These are phyloP conservation scores for Notothenia rossii DNA, from an alignment of 2,113 vertebrate species.

Conservation along the genomic window DNA sequence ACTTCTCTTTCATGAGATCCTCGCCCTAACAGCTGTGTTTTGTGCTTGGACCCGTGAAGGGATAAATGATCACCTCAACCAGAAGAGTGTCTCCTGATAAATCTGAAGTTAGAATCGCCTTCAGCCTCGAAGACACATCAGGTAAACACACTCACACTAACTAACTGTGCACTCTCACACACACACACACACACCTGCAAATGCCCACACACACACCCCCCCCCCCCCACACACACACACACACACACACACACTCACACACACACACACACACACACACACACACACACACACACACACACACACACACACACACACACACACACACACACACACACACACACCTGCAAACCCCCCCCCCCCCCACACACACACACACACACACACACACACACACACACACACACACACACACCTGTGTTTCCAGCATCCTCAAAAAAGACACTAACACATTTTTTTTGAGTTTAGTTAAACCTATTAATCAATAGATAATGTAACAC, in stretches of 20 bases:
- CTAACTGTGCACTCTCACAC: neutral
- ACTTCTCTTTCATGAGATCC: neutral
- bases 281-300: too few relatives aligned
- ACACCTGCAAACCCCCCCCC: neutral
- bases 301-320: neutral
- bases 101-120: conserved; percentile 94
- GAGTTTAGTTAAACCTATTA: conserved; percentile 10
- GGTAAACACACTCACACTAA: conserved; percentile 79
- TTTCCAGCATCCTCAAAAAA: conserved; percentile 24
- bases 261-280: conserved; percentile 6
- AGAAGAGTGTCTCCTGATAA: conserved; percentile 94
- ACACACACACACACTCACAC: conserved; percentile 2
- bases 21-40: conserved; percentile 59
- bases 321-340: neutral
- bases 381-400: neutral
- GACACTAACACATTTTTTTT: conserved; percentile 47
- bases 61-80: conserved; percentile 98
- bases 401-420: conserved; percentile 13
- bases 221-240: too few relatives aligned
- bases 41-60: conserved; percentile 76
- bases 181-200: conserved; percentile 4
- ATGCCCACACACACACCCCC: neutral
- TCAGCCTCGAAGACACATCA: conserved; percentile 93
- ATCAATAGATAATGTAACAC: conserved; percentile 39
- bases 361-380: neutral